Evolutionary conservation across 2,113 vertebrate species (phyloP), one percentile per base, ranked within the genome.

Genomic region (Thamnaconus septentrionalis): DNA sequence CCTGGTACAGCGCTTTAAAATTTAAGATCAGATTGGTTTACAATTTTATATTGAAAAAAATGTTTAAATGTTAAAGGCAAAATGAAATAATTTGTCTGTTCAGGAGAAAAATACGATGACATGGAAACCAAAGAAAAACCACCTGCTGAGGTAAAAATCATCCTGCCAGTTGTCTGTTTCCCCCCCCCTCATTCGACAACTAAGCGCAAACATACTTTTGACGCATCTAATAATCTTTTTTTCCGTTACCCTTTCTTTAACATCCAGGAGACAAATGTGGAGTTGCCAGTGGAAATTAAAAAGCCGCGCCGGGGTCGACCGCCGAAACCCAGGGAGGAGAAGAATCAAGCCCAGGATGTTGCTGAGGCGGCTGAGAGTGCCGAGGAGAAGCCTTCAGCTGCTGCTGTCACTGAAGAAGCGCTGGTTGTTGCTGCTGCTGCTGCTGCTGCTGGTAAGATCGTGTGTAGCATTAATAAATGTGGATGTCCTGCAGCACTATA

Each of bases 251-350:
- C 56, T 3, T 8, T 42, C 4, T 41, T 58, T 44, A 4, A 5
- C 39, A 51, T 51, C 41, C 58, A 87, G 76, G 84, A 90, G n/a
- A 39, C 74, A 0, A 88, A 85, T 8, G 52, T 64, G 57, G 77
- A 77, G 11, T 83, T 69, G 6, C 56, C 7, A 0, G 8, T 53
- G 3, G 88, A 82, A n/a, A 67, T 73, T 43, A 83, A 71, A 82
- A 66, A 65, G 0, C 82, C 75, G n/a, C 82, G 78, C 41, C 75
- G 84, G 59, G 81, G 83, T 66, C 82, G 78, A 52, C 79, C 83
- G 5, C 76, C 85, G 8, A 84, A 51, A 77, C 31, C 53, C 8
- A 10, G 11, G 0, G 75, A 77, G 8, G 81, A 87, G 31, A 62
- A 59, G 5, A 79, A 61, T 11, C 82, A 57, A 50, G 73, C 73